A percentile compares a stretch with the other conserved stretches of the same genome.
Conservation (phyloP, 2,797 vertebrate species). For the Hemitrygon akajei region DNA sequence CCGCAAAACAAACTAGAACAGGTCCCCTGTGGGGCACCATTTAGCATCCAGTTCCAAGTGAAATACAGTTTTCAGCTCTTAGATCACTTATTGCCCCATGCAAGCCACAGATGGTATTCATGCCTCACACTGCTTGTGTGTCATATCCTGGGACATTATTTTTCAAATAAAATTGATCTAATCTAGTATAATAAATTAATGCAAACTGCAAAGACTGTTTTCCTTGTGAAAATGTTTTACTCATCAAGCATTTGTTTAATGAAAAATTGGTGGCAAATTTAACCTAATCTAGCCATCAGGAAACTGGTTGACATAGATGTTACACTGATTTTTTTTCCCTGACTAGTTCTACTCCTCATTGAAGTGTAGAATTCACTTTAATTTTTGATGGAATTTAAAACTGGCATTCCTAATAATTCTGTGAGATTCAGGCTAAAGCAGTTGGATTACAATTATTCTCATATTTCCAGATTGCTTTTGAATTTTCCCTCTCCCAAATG, state of each 20-base stretch:
- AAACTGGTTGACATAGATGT: neutral
- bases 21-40: no score
- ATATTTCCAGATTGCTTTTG: neutral
- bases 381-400: neutral
- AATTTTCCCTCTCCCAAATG: neutral
- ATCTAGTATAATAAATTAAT: neutral
- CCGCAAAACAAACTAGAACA: no score
- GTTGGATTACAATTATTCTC: neutral
- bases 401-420: neutral
- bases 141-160: neutral
- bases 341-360: neutral
- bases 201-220: neutral
- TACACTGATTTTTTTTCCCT: neutral
- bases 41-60: no score
- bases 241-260: neutral
- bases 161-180: neutral
- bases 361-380: neutral
- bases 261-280: neutral
- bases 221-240: neutral
- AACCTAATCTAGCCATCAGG: neutral
- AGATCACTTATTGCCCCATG: neutral
- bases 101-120: neutral
- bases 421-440: neutral
- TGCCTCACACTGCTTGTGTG: neutral
- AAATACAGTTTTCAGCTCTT: neutral